Evolutionary conservation across 1,140 invertebrate genomes (phyloP).

Genomic region (Teleopsis dalmanni): DNA sequence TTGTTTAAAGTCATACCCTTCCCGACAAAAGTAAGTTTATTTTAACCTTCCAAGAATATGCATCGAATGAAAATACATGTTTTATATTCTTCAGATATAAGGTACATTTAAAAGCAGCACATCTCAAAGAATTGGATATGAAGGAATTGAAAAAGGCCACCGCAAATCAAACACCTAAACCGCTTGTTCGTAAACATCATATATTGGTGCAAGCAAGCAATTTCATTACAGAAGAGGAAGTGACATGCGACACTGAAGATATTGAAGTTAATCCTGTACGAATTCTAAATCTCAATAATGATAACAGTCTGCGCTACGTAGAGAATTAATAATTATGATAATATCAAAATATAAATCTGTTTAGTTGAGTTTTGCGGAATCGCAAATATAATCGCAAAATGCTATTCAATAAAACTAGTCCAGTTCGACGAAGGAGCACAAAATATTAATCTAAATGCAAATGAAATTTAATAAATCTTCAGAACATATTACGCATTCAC

Average conservation of each 20-base stretch:
- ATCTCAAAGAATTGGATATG: constrained; percentile 1
- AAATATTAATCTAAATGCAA: no score
- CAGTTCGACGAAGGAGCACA: no score
- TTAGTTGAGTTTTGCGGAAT: no score
- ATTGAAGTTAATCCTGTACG: neutral
- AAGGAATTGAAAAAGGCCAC: constrained; percentile 3
- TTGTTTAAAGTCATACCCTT: constrained; percentile 9
- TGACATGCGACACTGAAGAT: neutral
- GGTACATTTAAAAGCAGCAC: constrained; percentile 10
- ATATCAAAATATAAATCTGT: no score
- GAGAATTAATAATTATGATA: no score
- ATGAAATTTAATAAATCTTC: no score
- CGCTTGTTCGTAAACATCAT: constrained; percentile 3
- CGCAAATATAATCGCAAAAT: no score
- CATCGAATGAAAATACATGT: neutral
- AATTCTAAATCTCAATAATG: no score
- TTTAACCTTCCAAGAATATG: neutral
- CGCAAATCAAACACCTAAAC: constrained; percentile 1
- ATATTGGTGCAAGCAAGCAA: constrained; percentile 11
- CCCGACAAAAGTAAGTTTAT: constrained; percentile 10
- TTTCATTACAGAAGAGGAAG: constrained; percentile 8
- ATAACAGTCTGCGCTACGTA: no score
- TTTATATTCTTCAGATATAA: constrained; percentile 7
- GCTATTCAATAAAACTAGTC: no score
- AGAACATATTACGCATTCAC: no score